Base-by-base conservation (phyloP, 2,797 vertebrate genomes). In the Phylloscopus collybita region DNA sequence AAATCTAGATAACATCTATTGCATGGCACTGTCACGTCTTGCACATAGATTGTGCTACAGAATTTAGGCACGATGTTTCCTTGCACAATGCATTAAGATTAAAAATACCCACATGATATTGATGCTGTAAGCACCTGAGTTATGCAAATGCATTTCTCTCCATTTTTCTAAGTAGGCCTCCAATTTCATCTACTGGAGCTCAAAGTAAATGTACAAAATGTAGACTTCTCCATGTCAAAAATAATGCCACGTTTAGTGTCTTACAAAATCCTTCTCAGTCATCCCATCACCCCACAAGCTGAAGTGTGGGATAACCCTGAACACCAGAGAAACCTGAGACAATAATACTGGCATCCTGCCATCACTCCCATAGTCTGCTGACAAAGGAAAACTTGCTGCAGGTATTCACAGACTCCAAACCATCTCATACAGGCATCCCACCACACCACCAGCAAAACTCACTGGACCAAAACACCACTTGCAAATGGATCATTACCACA, bases 381-480 rank as follows among this genome's bases (percentile, higher is more conserved):
- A 18, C 47, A 47, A n/a, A 53, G 32, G 10, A 38, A 79, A 56
- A 32, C 26, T 34, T 47, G 23, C 22, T 54, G 29, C 12, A 92
- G 23, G 8, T 47, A 27, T 27, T 30, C 65, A 29, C 20, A 42
- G 32, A 53, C 4, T 57, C 19, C 40, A 78, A 54, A 70, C 5
- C 7, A 30, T 9, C 40, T 59, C 0, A 0, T 8, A 60, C 6
- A 47, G 32, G 10, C 25, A 66, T 47, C 25, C 17, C 57, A 42
- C 18, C 11, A 16, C 4, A 19, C 2, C 29, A 69, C 26, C 23
- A 78, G 40, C 9, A 86, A 76, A 88, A 50, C n/a, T 16, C 34
- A 40, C 6, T 0, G 2, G 20, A 42, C n/a, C 42, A 54, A 69
- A 80, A 50, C 6, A 83, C 3, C 30, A 81, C 3, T 11, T 50